These are phyloP conservation scores for Saturnia japonica DNA, from an alignment of 2,888 invertebrate species.

Conservation along the genomic window DNA sequence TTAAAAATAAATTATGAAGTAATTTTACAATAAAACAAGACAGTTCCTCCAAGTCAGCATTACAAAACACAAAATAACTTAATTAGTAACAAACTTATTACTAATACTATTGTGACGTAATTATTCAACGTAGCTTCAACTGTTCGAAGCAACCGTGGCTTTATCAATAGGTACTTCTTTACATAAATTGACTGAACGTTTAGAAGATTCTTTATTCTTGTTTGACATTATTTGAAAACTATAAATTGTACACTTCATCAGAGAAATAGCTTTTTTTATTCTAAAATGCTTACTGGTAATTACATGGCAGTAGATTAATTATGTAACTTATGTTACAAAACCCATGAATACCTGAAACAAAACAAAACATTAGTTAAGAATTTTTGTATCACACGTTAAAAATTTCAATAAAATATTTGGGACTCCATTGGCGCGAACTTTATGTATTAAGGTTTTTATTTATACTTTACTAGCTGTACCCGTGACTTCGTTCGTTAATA, in stretches of 20 bases:
- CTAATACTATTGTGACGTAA: neutral
- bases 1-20: neutral
- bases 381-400: neutral
- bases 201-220: too few relatives aligned
- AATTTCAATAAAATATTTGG: too few relatives aligned
- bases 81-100: neutral
- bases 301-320: neutral
- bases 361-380: neutral
- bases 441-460: too few relatives aligned
- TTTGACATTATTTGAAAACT: neutral
- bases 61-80: neutral
- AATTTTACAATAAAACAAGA: neutral
- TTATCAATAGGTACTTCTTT: neutral
- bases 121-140: neutral
- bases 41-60: neutral
- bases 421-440: too few relatives aligned
- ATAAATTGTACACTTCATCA: neutral
- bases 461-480: too few relatives aligned
- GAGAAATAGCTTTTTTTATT: neutral
- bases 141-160: neutral
- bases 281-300: neutral
- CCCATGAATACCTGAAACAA: conserved; percentile 1
- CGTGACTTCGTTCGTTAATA: too few relatives aligned
- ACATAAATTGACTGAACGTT: neutral
- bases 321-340: neutral